These are phyloP conservation scores for Hyperoplus lanceolatus DNA, from an alignment of 2,797 vertebrate genomes.

Conservation along the genomic window DNA sequence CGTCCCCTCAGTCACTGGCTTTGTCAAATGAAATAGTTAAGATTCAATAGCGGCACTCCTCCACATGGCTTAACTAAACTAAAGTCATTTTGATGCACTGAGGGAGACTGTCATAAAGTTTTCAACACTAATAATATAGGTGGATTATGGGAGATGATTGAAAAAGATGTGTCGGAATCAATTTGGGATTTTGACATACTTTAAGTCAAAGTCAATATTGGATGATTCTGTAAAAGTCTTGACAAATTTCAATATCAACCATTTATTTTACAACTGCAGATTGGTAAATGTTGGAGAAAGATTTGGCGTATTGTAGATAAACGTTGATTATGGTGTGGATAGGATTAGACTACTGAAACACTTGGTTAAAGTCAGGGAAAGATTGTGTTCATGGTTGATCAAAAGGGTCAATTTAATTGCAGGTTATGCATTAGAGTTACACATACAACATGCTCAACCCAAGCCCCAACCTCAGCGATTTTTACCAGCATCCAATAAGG, in stretches of 20 bases:
- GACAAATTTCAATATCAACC: background rate
- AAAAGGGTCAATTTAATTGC: background rate
- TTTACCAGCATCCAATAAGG: too few relatives aligned
- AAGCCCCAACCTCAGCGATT: too few relatives aligned
- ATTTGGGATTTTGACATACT: background rate
- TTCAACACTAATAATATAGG: background rate
- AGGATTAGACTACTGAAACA: background rate
- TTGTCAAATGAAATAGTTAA: conserved; percentile 77
- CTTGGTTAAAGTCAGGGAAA: background rate
- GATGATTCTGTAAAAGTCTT: background rate
- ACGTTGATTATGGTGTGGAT: background rate
- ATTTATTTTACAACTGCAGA: background rate
- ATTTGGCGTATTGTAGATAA: background rate
- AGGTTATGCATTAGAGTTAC: background rate
- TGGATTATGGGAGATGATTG: background rate
- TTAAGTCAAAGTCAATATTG: background rate
- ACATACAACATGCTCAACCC: background rate
- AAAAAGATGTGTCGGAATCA: background rate
- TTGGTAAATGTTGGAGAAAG: background rate
- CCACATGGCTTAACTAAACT: conserved; percentile 19
- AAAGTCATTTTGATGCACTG: conserved; percentile 35
- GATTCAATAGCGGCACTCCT: conserved; percentile 51
- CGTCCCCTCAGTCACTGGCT: conserved; percentile 61
- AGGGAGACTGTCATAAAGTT: background rate
- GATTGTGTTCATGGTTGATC: background rate